Evolutionary conservation across 1,140 invertebrate species (phyloP).

Genomic region (Laupala kohalensis): DNA sequence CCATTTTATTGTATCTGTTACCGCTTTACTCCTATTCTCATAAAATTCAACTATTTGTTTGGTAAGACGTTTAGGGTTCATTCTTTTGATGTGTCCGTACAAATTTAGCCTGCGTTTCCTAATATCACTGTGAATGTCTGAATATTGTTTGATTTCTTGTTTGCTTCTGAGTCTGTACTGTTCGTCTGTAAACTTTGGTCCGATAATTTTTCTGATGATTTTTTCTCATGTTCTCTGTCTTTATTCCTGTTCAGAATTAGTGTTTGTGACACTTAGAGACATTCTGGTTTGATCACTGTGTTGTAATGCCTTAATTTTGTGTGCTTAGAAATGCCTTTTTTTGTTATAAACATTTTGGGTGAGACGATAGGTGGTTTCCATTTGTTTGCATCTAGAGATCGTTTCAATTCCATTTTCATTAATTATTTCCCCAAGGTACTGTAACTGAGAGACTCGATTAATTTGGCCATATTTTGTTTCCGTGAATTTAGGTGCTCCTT

Average conservation of each 20-base stretch:
- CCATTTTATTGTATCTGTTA: neutral
- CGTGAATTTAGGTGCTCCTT: conserved; percentile 1
- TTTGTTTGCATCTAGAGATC: neutral
- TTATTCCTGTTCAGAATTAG: conserved; percentile 3
- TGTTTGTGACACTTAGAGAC: neutral
- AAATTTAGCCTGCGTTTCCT: conserved; percentile 12
- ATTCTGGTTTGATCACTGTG: conserved; percentile 10
- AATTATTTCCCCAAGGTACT: neutral
- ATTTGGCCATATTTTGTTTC: neutral
- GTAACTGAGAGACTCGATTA: neutral
- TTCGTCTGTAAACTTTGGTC: conserved; percentile 6
- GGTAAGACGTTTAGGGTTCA: conserved; percentile 2
- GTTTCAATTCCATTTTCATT: conserved; percentile 5
- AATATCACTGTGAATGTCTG: conserved; percentile 6
- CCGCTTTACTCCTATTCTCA: neutral
- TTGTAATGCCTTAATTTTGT: conserved; percentile 10
- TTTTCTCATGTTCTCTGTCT: conserved; percentile 1
- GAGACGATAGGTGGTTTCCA: neutral
- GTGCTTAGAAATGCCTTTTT: conserved; percentile 5
- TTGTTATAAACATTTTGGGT: conserved; percentile 6
- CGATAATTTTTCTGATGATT: conserved; percentile 11
- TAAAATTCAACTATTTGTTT: conserved; percentile 3
- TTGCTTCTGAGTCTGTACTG: conserved; percentile 6
- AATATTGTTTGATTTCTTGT: conserved; percentile 10
- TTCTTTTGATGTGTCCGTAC: too few species aligned